These are phyloP conservation scores for Montipora foliosa DNA, from an alignment of 64 coral and sea anemone genomes.

Conservation along the genomic window DNA sequence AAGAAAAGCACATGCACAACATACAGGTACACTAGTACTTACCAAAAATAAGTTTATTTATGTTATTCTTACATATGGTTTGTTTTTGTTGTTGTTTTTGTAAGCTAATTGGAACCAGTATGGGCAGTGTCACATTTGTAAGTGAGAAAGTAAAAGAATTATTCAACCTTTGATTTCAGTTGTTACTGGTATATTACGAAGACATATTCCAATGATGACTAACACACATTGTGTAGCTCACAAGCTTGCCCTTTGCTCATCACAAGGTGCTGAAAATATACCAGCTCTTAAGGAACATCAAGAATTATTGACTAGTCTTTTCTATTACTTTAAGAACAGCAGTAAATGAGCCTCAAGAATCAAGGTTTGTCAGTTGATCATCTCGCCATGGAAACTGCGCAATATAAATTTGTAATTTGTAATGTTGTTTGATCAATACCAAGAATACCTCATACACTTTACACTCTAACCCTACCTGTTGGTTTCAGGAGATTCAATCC, in stretches of 20 bases:
- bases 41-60: too few relatives aligned
- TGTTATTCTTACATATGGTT: too few relatives aligned
- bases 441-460: too few relatives aligned
- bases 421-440: too few relatives aligned
- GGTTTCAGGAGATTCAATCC: too few relatives aligned
- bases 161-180: not conserved
- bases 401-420: too few relatives aligned
- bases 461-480: too few relatives aligned
- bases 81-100: too few relatives aligned
- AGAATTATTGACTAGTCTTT: conserved; percentile 34
- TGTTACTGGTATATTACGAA: not conserved
- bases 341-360: conserved; percentile 37
- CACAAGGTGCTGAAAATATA: conserved; percentile 55
- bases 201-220: not conserved
- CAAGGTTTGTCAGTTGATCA: not conserved
- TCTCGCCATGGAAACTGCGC: not conserved
- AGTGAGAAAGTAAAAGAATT: not conserved
- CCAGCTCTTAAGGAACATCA: conserved; percentile 34
- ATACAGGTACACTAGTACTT: too few relatives aligned
- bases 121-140: too few relatives aligned
- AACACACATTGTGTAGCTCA: not conserved
- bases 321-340: conserved; percentile 62
- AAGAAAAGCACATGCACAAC: not conserved
- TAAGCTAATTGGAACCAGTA: too few relatives aligned
- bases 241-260: not conserved